Evolutionary conservation across 2,888 invertebrate species (phyloP).

Genomic region (Tryphoninae sp.): DNA sequence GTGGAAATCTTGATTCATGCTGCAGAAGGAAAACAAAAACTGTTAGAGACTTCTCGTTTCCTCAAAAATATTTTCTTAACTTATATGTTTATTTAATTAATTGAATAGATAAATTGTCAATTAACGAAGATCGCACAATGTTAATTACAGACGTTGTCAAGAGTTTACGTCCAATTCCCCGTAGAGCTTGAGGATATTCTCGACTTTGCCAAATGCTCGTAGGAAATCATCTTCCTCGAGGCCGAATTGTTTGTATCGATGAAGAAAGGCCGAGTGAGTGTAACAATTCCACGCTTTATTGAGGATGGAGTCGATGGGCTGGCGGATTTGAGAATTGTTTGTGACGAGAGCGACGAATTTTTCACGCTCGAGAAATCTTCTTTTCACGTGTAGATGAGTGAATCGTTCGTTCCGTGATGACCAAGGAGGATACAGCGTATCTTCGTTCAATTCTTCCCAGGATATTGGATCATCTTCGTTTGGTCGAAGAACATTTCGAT

Average conservation of each 20-base stretch:
- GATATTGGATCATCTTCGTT: slow-evolving; percentile 69
- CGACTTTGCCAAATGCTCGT: slow-evolving; percentile 82
- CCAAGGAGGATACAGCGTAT: slow-evolving; percentile 80
- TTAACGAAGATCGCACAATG: not conserved
- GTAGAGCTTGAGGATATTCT: slow-evolving; percentile 81
- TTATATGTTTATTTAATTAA: not conserved
- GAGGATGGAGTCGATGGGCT: slow-evolving; percentile 79
- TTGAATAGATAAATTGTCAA: no score
- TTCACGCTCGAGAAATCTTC: slow-evolving; percentile 79
- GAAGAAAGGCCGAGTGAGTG: slow-evolving; percentile 82
- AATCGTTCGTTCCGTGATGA: slow-evolving; percentile 75
- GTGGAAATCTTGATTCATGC: not conserved
- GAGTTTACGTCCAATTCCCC: slow-evolving; percentile 72
- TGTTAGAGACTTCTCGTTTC: not conserved
- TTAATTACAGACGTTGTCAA: not conserved
- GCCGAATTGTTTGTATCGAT: slow-evolving; percentile 82
- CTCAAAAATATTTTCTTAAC: not conserved
- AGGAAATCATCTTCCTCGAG: slow-evolving; percentile 82
- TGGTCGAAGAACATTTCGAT: slow-evolving; percentile 36
- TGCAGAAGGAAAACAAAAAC: not conserved
- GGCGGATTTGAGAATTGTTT: slow-evolving; percentile 81
- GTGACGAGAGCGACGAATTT: slow-evolving; percentile 81
- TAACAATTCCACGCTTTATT: slow-evolving; percentile 82
- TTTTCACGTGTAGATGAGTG: slow-evolving; percentile 78
- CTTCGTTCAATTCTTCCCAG: slow-evolving; percentile 75